Evolutionary conservation across 2,888 invertebrate species (phyloP).

Genomic region (Acrobasis consociella): DNA sequence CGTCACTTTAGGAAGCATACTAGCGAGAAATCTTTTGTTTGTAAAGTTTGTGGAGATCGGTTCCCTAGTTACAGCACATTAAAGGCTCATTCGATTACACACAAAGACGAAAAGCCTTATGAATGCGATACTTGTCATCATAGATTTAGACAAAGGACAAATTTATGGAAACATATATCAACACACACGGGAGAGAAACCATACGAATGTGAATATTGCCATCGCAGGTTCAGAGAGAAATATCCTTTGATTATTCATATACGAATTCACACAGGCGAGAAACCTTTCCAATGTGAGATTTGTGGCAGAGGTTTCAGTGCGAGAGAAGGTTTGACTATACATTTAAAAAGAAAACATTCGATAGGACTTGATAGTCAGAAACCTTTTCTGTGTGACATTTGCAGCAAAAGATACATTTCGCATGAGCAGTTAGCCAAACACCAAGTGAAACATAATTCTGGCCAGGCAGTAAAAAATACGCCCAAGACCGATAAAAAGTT

Average conservation of each 20-base stretch:
- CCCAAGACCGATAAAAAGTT: too few relatives aligned
- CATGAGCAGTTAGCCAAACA: not conserved
- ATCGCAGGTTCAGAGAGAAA: slow-evolving; percentile 5
- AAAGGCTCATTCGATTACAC: slow-evolving; percentile 1
- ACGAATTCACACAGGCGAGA: slow-evolving; percentile 15
- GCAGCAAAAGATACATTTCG: slow-evolving; percentile 17
- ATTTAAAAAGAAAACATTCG: not conserved
- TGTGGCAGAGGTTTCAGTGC: slow-evolving; percentile 9
- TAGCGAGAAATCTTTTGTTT: not conserved
- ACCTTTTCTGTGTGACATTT: not conserved
- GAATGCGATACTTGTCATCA: slow-evolving; percentile 11
- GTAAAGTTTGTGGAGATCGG: not conserved
- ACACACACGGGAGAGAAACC: slow-evolving; percentile 14
- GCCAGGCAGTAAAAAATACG: too few relatives aligned
- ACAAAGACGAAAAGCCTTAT: slow-evolving; percentile 5
- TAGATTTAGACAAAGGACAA: slow-evolving; percentile 1
- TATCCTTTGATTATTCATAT: slow-evolving; percentile 4
- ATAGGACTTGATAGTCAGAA: not conserved
- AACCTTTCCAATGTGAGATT: slow-evolving; percentile 11
- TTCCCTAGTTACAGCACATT: not conserved
- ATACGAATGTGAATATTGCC: slow-evolving; percentile 11
- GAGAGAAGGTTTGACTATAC: not conserved
- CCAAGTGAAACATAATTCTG: not conserved
- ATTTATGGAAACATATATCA: slow-evolving; percentile 4
- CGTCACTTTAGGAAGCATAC: slow-evolving; percentile 9